Base-by-base conservation (phyloP, 2,888 invertebrate genomes). In the Lycocerus yunnanus region DNA sequence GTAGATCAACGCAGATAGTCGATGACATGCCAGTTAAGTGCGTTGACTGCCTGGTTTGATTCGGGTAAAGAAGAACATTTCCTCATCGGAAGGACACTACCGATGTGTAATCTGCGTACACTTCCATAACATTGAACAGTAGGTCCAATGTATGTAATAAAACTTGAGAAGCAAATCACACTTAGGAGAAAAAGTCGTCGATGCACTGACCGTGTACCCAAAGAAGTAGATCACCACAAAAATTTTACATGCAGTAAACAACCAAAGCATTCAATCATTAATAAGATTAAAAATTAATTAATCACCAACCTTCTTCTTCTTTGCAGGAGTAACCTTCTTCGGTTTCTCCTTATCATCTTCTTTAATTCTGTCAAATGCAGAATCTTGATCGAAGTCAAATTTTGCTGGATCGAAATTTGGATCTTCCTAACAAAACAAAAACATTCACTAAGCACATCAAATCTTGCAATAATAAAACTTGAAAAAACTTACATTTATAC, bases 361-460 rank as follows among this genome's bases (percentile, higher is more conserved):
- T 66, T 78, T 82, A 71, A 94, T 88, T 81, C 93, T 92, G 83
- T 94, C 93, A 82, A 94, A 94, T 71, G 93, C 91, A 20, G 91
- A 91, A 78, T 94, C 93, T 0, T 85, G 63, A 6, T 79, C 78
- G 16, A 61, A 86, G 0, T 84, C 88, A 58, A 73, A 73, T 10
- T 61, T n/a, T 1, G 66, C 73, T 70, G 89, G 88, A 15, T 90
- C 91, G 81, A 92, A 92, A 77, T 87, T 87, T 69, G 89, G 84
- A 78, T 84, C 88, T 11, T 87, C 84, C 89, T 89, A 81, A 5
- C 82, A 82, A 67, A 15, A 73, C 15, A 71, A 59, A 27, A 16
- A 73, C 68, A 13, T 13, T 27, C 15, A 14, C 58, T 60, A 27
- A 67, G n/a, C 6, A 67, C 16, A 58, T 1, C n/a, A 43, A 6